Evolutionary conservation across 2,113 vertebrate genomes (phyloP).

Genomic region (Zingel zingel): DNA sequence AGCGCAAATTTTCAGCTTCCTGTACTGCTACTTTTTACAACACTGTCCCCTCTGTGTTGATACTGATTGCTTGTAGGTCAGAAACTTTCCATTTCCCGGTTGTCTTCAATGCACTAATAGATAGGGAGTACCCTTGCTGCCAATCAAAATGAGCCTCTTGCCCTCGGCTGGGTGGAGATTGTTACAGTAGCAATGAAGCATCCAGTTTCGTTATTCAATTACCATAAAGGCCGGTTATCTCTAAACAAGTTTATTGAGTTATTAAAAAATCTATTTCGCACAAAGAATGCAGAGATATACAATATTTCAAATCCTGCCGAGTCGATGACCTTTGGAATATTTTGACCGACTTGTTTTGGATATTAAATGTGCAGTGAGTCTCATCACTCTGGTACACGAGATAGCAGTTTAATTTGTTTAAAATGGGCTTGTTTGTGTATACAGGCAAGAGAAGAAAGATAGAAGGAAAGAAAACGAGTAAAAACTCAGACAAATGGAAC

Average conservation of each 20-base stretch:
- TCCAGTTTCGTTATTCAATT: conserved; percentile 80
- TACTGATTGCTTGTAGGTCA: conserved; percentile 63
- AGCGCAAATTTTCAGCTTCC: conserved; percentile 47
- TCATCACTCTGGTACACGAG: background rate
- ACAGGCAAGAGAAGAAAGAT: conserved; percentile 6
- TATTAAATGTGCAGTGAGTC: conserved; percentile 33
- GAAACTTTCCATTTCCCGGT: conserved; percentile 60
- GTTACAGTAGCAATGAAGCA: conserved; percentile 74
- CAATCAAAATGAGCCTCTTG: conserved; percentile 82
- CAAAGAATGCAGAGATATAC: conserved; percentile 46
- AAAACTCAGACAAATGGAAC: conserved; percentile 68
- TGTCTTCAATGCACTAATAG: conserved; percentile 71
- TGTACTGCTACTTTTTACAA: conserved; percentile 42
- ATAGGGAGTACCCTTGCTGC: conserved; percentile 79
- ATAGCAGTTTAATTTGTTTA: conserved; percentile 10
- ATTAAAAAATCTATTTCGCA: conserved; percentile 60
- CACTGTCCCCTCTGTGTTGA: conserved; percentile 61
- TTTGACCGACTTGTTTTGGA: conserved; percentile 23
- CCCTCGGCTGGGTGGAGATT: conserved; percentile 75
- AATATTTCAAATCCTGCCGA: conserved; percentile 15
- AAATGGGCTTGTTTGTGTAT: background rate
- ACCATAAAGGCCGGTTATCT: conserved; percentile 65
- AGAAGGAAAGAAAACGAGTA: conserved; percentile 33
- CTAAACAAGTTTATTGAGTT: conserved; percentile 76
- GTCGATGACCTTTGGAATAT: conserved; percentile 51